phyloP scores from a whole-genome alignment of 2,113 vertebrate species.

The Sceloporus undulatus region DNA sequence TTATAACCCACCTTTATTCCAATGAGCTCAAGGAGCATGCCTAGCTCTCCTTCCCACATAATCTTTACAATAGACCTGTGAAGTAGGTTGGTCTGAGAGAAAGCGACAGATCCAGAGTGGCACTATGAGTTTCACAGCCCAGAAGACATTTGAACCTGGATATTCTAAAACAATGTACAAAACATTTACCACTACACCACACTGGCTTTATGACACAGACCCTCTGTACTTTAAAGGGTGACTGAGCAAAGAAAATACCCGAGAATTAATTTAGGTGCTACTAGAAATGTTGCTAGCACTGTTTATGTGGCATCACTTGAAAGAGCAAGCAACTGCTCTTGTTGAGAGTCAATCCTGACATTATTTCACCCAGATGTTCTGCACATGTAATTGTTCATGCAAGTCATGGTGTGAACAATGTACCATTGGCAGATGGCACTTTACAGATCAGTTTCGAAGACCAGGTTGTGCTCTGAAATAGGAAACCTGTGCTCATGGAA shows the following conservation, averaged over 20 bases:
- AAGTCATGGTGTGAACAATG: background rate
- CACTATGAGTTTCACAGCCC: too few species aligned
- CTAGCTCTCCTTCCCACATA: background rate
- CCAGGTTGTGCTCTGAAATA: conserved; percentile 2
- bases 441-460: background rate
- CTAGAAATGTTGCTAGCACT: background rate
- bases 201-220: background rate
- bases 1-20: background rate
- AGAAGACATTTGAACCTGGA: too few species aligned
- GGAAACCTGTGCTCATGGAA: background rate
- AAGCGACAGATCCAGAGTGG: background rate
- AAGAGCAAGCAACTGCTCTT: background rate
- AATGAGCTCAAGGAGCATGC: background rate
- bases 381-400: background rate
- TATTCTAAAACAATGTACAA: background rate
- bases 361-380: background rate
- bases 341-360: background rate
- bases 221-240: background rate
- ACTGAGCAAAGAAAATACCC: background rate
- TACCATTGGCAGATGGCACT: background rate
- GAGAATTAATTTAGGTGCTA: background rate
- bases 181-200: background rate
- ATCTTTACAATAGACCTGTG: background rate
- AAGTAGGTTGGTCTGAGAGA: background rate
- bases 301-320: background rate